Percentiles rank a stretch among this genome's conserved stretches.
Evolutionary conservation across 2,797 vertebrate genomes (phyloP).

Genomic region (Pseudocheirus occidentalis): DNA sequence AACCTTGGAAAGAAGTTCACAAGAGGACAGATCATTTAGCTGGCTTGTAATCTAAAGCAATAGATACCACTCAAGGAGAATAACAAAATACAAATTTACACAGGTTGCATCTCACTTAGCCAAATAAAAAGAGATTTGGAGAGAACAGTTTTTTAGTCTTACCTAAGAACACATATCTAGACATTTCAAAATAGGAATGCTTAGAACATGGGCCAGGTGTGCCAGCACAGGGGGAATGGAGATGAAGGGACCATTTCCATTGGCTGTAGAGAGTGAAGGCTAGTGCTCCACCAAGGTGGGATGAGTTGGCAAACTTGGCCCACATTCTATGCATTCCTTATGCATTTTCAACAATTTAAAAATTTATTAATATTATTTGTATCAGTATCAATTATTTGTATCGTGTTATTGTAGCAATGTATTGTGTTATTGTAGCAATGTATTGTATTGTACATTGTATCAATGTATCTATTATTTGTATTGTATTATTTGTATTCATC

Average conservation of each 20-base stretch:
- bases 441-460: too few species aligned
- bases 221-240: neutral
- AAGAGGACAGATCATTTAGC: neutral
- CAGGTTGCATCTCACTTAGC: neutral
- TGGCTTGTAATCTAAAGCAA: neutral
- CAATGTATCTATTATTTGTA: too few species aligned
- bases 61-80: neutral
- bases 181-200: neutral
- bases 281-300: neutral
- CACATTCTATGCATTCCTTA: neutral
- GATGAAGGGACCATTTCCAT: neutral
- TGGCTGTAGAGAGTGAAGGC: neutral
- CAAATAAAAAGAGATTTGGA: neutral
- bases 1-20: neutral
- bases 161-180: neutral
- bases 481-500: neutral
- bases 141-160: neutral
- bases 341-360: neutral
- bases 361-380: neutral
- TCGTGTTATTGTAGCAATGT: too few species aligned
- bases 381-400: too few species aligned
- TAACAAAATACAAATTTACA: neutral
- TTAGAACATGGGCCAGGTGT: neutral
- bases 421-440: too few species aligned
- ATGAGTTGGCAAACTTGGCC: neutral